A percentile compares a stretch with the other conserved stretches of the same genome.
Evolutionary conservation across 2,113 vertebrate genomes (phyloP).

Genomic region (Clarias gariepinus): DNA sequence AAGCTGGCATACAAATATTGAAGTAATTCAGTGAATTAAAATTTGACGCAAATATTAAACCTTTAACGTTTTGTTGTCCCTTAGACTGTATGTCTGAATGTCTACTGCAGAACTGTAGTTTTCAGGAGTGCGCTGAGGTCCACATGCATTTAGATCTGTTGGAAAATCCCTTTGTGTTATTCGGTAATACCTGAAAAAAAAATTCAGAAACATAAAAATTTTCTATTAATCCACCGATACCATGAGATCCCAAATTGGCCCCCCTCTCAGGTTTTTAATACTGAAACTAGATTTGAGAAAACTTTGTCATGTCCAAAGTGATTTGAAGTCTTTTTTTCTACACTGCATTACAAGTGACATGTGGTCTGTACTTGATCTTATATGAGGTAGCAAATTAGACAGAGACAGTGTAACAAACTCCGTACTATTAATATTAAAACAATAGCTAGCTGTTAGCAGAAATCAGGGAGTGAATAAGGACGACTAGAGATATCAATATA

Average conservation of each 20-base stretch:
- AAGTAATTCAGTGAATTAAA: background rate
- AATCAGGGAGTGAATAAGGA: no score
- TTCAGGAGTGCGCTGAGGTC: background rate
- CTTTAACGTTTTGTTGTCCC: background rate
- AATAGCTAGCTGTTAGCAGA: no score
- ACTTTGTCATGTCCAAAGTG: background rate
- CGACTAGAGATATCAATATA: background rate
- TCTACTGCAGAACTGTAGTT: background rate
- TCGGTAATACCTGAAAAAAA: background rate
- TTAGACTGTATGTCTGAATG: background rate
- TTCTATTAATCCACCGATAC: background rate
- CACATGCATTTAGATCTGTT: background rate
- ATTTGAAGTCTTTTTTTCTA: background rate
- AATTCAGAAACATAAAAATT: background rate
- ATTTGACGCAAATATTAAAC: background rate
- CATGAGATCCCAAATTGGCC: background rate
- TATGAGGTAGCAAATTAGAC: background rate
- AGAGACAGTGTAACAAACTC: no score
- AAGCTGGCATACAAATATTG: background rate
- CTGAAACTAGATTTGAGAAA: background rate
- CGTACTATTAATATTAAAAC: no score
- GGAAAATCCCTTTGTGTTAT: background rate
- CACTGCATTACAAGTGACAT: background rate
- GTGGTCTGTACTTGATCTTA: background rate
- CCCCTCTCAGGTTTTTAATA: background rate